A percentile compares a stretch with the other conserved stretches of the same genome.
These are phyloP conservation scores for Ethmia dodecea DNA, from an alignment of 2,888 invertebrate genomes.

Conservation along the genomic window DNA sequence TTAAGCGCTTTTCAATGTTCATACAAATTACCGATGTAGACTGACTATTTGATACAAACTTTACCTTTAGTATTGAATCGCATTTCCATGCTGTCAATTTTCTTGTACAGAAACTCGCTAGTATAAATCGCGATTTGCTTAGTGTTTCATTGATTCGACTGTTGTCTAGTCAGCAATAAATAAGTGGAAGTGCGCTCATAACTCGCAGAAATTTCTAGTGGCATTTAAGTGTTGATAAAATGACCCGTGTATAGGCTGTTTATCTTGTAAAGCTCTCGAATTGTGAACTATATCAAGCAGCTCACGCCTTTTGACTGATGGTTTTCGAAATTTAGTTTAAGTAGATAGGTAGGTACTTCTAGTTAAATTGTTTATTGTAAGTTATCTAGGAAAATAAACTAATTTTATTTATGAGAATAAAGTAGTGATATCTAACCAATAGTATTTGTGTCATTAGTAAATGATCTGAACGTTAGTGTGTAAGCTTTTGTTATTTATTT, in stretches of 20 bases:
- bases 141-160: conserved; percentile 32
- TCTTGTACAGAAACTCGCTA: too few relatives aligned
- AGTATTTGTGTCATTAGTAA: conserved; percentile 14
- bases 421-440: conserved; percentile 14
- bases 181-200: conserved; percentile 26
- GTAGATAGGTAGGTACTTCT: conserved; percentile 21
- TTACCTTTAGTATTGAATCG: too few relatives aligned
- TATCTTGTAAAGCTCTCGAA: too few relatives aligned
- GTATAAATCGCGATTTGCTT: too few relatives aligned
- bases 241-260: too few relatives aligned
- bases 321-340: conserved; percentile 21
- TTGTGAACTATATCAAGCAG: too few relatives aligned
- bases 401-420: conserved; percentile 40
- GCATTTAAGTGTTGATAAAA: too few relatives aligned
- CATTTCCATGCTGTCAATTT: too few relatives aligned
- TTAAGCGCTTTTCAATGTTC: too few relatives aligned
- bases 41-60: too few relatives aligned
- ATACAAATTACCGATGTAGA: too few relatives aligned
- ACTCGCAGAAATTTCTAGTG: too few relatives aligned
- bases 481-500: conserved; percentile 41
- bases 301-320: conserved; percentile 31
- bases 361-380: conserved; percentile 21
- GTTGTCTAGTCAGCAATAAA: conserved; percentile 45
- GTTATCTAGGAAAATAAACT: conserved; percentile 15
- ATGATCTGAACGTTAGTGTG: conserved; percentile 37